phyloP scores from a whole-genome alignment of 2,797 vertebrate species.

The Hippoglossus hippoglossus region DNA sequence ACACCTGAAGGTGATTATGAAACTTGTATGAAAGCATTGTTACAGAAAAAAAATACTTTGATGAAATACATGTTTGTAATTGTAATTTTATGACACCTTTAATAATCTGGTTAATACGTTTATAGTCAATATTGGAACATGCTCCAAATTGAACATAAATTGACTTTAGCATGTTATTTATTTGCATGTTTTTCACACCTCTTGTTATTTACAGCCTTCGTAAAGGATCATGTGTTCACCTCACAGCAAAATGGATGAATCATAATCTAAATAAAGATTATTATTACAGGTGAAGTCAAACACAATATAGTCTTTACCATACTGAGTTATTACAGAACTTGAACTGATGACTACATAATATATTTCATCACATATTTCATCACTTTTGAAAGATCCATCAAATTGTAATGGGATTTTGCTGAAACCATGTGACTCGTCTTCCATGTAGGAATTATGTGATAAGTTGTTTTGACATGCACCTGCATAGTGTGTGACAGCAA shows the following conservation, averaged over 20 bases:
- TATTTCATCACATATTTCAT: neutral
- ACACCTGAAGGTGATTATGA: neutral
- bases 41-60: no score
- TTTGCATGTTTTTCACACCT: no score
- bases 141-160: no score
- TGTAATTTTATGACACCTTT: no score
- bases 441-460: slow-evolving; percentile 27
- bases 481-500: slow-evolving; percentile 21
- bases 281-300: slow-evolving; percentile 3
- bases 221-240: no score
- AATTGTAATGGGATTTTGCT: slow-evolving; percentile 42
- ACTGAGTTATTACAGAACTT: slow-evolving; percentile 11
- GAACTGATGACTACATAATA: slow-evolving; percentile 26
- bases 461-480: slow-evolving; percentile 48
- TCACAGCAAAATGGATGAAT: neutral
- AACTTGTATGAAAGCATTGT: no score
- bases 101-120: no score
- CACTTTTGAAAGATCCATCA: slow-evolving; percentile 14
- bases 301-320: slow-evolving; percentile 17
- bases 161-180: no score
- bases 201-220: no score
- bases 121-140: neutral
- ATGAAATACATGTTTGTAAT: no score
- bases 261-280: neutral
- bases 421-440: slow-evolving; percentile 26